Percentiles rank a stretch among this genome's conserved stretches.
Evolutionary conservation across 2,797 vertebrate species (phyloP).

Genomic region (Aplochiton taeniatus): DNA sequence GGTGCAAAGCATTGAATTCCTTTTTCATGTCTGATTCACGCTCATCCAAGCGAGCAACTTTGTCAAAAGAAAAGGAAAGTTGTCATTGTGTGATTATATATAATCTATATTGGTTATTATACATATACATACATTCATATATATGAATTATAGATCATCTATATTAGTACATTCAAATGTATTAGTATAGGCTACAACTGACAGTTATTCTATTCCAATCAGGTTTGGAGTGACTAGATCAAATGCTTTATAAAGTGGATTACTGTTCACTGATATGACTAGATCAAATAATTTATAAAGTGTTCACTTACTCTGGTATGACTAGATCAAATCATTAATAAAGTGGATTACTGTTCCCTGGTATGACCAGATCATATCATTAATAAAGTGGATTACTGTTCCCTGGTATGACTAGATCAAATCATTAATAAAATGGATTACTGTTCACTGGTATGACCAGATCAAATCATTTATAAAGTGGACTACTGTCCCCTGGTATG

Average conservation of each 20-base stretch:
- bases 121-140: no score
- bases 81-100: no score
- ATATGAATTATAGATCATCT: no score
- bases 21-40: constrained; percentile 98
- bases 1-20: constrained; percentile 95
- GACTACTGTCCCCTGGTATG: not conserved
- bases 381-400: not conserved
- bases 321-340: not conserved
- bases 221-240: no score
- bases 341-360: not conserved
- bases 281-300: not conserved
- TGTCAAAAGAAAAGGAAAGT: constrained; percentile 5
- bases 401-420: constrained; percentile 90
- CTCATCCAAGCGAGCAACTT: constrained; percentile 94
- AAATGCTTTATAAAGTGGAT: no score
- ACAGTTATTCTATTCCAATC: no score
- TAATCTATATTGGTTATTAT: no score
- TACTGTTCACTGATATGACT: not conserved
- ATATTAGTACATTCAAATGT: no score
- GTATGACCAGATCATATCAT: not conserved
- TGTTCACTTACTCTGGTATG: not conserved
- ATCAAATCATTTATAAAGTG: no score
- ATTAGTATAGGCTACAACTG: no score
- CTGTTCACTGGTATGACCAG: no score
- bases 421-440: no score